Percentiles rank a stretch among this genome's conserved stretches.
Evolutionary conservation across 2,797 vertebrate genomes (phyloP).

Genomic region (Dromococcyx pavoninus): DNA sequence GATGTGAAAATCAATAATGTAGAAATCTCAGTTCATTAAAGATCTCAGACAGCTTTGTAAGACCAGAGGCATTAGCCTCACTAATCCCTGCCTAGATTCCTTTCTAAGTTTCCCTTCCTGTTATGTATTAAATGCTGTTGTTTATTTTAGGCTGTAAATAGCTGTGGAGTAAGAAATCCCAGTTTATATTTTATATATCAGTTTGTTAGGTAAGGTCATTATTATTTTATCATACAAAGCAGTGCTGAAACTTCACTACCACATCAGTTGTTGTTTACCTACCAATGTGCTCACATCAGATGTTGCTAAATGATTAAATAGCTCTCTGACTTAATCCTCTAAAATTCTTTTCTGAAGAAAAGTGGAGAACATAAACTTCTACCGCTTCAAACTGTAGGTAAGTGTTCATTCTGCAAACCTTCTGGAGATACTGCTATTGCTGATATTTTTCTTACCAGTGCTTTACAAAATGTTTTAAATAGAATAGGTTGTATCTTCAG

Average conservation of each 20-base stretch:
- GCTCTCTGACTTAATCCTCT: background rate
- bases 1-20: background rate
- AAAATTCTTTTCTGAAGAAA: background rate
- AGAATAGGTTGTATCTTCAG: background rate
- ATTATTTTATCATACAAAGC: slow-evolving; percentile 48
- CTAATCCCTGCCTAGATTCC: background rate
- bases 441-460: background rate
- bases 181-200: slow-evolving; percentile 51
- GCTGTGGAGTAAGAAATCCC: slow-evolving; percentile 27
- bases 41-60: background rate
- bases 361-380: background rate
- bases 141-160: background rate
- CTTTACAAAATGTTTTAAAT: background rate
- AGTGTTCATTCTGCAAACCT: background rate
- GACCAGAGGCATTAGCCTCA: background rate
- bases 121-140: background rate
- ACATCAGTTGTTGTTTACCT: background rate
- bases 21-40: background rate
- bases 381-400: rapidly evolving
- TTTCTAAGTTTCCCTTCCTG: background rate
- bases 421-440: background rate
- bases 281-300: background rate
- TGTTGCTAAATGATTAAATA: slow-evolving; percentile 24
- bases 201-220: slow-evolving; percentile 37
- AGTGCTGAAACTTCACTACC: background rate